phyloP scores from a whole-genome alignment of 2,888 invertebrate species.

The Oasisia sp. region DNA sequence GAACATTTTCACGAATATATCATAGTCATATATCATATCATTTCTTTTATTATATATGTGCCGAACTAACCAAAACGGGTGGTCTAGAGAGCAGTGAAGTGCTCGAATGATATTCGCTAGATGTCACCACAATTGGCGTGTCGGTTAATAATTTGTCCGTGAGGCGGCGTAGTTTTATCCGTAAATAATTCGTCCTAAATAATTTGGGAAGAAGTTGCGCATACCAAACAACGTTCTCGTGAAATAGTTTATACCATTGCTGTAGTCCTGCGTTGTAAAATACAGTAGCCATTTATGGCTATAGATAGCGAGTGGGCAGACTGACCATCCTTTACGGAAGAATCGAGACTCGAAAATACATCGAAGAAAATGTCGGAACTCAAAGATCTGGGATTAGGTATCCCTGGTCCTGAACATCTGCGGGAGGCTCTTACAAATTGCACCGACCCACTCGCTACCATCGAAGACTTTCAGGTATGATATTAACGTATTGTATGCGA shows the following conservation, averaged over 20 bases:
- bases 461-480: conserved; percentile 92
- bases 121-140: background rate
- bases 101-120: background rate
- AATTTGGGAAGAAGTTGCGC: background rate
- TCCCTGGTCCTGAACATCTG: conserved; percentile 87
- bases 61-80: too few relatives aligned
- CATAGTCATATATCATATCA: too few relatives aligned
- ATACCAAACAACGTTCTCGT: background rate
- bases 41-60: too few relatives aligned
- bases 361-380: background rate
- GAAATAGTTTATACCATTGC: background rate
- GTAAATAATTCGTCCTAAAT: background rate
- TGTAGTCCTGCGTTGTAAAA: background rate
- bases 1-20: too few relatives aligned
- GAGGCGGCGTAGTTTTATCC: background rate
- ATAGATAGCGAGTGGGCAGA: background rate
- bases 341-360: background rate
- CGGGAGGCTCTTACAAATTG: conserved; percentile 92
- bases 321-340: background rate
- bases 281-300: background rate
- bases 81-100: too few relatives aligned
- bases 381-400: conserved; percentile 70
- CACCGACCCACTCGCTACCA: conserved; percentile 96
- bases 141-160: background rate
- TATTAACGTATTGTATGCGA: background rate